Percentiles rank a stretch among this genome's conserved stretches.
Conservation (phyloP, 2,797 vertebrate genomes). For the Scleropages formosus region DNA sequence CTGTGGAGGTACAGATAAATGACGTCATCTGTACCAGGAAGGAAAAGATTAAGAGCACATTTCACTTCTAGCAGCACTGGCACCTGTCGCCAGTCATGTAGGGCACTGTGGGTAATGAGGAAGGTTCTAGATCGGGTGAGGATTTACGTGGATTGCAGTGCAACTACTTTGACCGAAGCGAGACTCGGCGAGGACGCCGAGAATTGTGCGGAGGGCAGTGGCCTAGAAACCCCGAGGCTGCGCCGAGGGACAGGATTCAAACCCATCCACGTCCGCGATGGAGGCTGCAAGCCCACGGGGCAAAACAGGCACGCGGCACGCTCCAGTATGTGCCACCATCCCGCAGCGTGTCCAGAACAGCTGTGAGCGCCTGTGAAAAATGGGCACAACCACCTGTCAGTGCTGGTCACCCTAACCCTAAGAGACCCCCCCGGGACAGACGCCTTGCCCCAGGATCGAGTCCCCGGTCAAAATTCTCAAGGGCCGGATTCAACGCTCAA, state of each 20-base stretch:
- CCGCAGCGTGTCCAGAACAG: no score
- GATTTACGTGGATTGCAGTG: background rate
- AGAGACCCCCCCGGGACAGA: no score
- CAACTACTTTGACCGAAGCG: background rate
- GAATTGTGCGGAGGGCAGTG: background rate
- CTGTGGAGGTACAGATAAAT: slow-evolving; percentile 3
- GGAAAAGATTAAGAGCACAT: slow-evolving; percentile 14
- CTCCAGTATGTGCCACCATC: no score
- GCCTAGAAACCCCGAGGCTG: background rate
- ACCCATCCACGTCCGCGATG: no score
- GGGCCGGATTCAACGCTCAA: no score
- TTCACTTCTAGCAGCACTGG: slow-evolving; percentile 3
- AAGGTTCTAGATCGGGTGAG: background rate
- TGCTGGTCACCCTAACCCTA: no score
- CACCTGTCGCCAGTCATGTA: background rate
- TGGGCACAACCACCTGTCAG: no score
- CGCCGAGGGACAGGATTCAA: background rate
- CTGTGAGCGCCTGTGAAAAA: no score
- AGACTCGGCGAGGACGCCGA: background rate
- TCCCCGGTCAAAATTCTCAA: no score
- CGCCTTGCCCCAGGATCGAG: no score
- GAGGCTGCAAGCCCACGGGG: no score
- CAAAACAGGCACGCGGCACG: no score
- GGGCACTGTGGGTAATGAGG: background rate
- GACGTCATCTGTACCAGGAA: slow-evolving; percentile 4